phyloP scores from a whole-genome alignment of 2,797 vertebrate genomes.

The Hipposideros larvatus region DNA sequence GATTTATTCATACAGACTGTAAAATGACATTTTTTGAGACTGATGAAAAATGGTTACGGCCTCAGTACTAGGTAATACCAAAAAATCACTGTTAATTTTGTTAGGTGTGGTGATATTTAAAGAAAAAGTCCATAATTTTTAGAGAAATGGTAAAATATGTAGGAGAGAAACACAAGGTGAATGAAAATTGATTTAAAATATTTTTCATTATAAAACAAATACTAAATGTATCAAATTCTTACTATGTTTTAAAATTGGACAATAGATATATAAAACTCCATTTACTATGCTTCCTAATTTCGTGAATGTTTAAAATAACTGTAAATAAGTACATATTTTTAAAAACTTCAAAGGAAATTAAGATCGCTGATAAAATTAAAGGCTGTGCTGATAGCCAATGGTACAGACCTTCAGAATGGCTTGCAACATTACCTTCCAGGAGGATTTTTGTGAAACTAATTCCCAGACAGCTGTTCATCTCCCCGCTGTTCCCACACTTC shows the following conservation, averaged over 20 bases:
- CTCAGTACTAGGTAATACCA: not conserved
- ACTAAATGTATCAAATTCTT: not conserved
- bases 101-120: not conserved
- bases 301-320: not conserved
- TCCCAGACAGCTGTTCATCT: not conserved
- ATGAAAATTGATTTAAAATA: conserved; percentile 22
- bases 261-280: not conserved
- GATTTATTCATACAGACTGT: not conserved
- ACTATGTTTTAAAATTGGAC: not conserved
- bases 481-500: conserved; percentile 13
- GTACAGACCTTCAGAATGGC: not conserved
- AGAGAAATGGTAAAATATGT: not conserved
- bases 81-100: not conserved
- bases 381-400: not conserved
- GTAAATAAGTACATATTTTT: not conserved
- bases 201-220: conserved; percentile 8
- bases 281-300: not conserved
- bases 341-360: conserved; percentile 16
- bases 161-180: not conserved
- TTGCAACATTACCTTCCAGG: not conserved
- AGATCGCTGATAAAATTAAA: conserved; percentile 40
- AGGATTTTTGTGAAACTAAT: not conserved
- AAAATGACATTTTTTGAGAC: conserved; percentile 36
- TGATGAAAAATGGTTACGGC: not conserved
- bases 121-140: not conserved